A percentile compares a stretch with the other conserved stretches of the same genome.
phyloP scores from a whole-genome alignment of 2,797 vertebrate species.

The Nannoperca obscura region DNA sequence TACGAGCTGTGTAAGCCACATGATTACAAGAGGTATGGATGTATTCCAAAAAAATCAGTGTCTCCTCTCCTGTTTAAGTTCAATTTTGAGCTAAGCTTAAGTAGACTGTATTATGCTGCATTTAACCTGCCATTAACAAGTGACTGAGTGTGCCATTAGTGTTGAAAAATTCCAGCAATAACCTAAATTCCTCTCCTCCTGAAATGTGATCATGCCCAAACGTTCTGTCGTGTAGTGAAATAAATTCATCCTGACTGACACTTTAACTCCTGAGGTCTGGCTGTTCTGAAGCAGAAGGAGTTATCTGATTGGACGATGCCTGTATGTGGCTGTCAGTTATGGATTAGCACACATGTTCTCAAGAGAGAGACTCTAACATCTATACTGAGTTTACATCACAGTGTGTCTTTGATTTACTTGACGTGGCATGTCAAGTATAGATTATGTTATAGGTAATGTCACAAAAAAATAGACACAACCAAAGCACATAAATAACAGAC shows the following conservation, averaged over 20 bases:
- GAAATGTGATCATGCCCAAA: slow-evolving; percentile 14
- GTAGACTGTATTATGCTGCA: not conserved
- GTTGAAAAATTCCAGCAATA: not conserved
- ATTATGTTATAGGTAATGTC: slow-evolving; percentile 1
- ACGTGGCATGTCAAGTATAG: slow-evolving; percentile 2
- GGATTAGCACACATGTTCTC: slow-evolving; percentile 7
- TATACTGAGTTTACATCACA: slow-evolving; percentile 18
- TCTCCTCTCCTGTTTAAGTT: not conserved
- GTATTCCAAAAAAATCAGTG: not conserved
- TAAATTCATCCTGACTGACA: slow-evolving; percentile 44
- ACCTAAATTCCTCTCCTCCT: slow-evolving; percentile 1
- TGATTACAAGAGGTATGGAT: slow-evolving; percentile 4
- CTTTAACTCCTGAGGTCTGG: slow-evolving; percentile 36
- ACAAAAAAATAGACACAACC: not conserved
- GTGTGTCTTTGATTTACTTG: slow-evolving; percentile 32
- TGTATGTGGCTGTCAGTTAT: slow-evolving; percentile 12
- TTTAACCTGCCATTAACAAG: not conserved
- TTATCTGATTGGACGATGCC: slow-evolving; percentile 23
- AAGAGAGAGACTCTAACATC: slow-evolving; percentile 17
- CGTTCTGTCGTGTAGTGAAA: slow-evolving; percentile 1
- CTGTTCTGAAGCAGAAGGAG: slow-evolving; percentile 12
- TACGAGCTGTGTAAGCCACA: not conserved
- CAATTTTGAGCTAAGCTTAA: not conserved
- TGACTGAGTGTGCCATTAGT: not conserved
- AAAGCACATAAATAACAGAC: not conserved